Percentiles rank a stretch among this genome's conserved stretches.
These are phyloP conservation scores for Hystrix brachyura DNA, from an alignment of 2,113 vertebrate genomes.

Conservation along the genomic window DNA sequence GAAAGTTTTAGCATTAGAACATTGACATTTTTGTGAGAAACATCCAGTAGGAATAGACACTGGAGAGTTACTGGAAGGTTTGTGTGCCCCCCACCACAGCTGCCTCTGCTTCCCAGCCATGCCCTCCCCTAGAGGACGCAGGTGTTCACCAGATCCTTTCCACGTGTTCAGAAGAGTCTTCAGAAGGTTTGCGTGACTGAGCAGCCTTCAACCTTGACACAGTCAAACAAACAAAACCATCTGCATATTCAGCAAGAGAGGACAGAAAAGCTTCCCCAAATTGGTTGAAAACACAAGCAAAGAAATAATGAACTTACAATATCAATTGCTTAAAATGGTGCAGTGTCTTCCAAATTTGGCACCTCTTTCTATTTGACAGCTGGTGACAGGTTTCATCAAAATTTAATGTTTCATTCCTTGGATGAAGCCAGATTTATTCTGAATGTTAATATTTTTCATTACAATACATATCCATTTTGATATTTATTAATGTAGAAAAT, in stretches of 20 bases:
- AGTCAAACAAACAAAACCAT: constrained; percentile 43
- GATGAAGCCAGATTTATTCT: constrained; percentile 12
- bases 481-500: not conserved
- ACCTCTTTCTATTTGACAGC: not conserved
- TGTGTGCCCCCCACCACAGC: not conserved
- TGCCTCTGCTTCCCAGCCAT: not conserved
- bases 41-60: not conserved
- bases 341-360: not conserved
- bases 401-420: not conserved
- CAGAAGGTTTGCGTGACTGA: not conserved
- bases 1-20: not conserved
- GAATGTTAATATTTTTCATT: constrained; percentile 41
- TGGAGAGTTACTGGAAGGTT: not conserved
- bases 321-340: not conserved
- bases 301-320: constrained; percentile 40
- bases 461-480: not conserved
- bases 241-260: constrained; percentile 18
- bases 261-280: not conserved
- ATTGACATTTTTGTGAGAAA: not conserved
- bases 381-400: not conserved
- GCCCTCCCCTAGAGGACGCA: no score
- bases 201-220: constrained; percentile 14
- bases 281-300: constrained; percentile 37
- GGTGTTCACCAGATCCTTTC: not conserved
- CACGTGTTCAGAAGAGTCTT: not conserved